These are phyloP conservation scores for Ophioderma brevispina DNA, from an alignment of 35 echinoderm and acorn worm species.

Conservation along the genomic window DNA sequence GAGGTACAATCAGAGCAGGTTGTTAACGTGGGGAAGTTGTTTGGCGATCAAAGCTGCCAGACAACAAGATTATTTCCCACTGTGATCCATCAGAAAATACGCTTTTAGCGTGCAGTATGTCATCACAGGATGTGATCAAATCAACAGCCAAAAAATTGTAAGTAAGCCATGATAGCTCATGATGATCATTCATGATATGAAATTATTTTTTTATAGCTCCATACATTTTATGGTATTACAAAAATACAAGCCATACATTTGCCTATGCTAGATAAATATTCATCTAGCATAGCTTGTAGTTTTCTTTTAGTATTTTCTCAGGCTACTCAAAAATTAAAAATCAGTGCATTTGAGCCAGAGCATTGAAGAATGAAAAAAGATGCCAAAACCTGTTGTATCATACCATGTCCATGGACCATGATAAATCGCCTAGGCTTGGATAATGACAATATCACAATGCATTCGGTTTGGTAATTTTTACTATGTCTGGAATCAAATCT, in stretches of 20 bases:
- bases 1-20: not conserved
- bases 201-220: not conserved
- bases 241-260: not conserved
- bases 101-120: slow-evolving; percentile 52
- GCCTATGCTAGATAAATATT: no score
- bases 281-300: no score
- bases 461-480: no score
- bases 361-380: no score
- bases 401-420: no score
- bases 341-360: no score
- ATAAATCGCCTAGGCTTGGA: no score
- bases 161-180: slow-evolving; percentile 17
- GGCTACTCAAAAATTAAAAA: not conserved
- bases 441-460: no score
- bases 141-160: slow-evolving; percentile 90
- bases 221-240: no score
- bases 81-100: not conserved
- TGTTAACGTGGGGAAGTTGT: not conserved
- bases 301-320: no score
- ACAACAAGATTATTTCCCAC: slow-evolving; percentile 9
- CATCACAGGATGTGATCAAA: slow-evolving; percentile 91
- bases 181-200: not conserved
- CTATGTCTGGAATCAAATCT: no score
- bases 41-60: not conserved
- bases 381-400: no score